Percentiles rank a stretch among this genome's conserved stretches.
Conservation (phyloP, 2,113 vertebrate species). For the Caretta caretta region DNA sequence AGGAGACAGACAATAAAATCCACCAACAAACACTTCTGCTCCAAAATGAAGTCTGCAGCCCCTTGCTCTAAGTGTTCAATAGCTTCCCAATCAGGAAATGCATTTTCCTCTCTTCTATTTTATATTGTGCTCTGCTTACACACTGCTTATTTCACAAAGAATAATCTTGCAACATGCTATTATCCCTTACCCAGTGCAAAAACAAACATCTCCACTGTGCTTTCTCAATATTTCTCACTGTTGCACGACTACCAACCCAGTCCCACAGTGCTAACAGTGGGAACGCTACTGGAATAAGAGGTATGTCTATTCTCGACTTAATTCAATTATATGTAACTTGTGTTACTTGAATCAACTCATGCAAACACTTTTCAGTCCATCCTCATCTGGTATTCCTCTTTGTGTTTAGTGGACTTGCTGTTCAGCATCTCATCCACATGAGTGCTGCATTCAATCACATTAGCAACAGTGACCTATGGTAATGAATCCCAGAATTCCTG, state of each 20-base stretch:
- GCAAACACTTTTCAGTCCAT: background rate
- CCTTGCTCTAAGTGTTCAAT: background rate
- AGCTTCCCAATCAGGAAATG: conserved; percentile 19
- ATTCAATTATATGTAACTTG: rapidly evolving
- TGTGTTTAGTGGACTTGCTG: background rate
- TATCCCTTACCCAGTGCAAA: background rate
- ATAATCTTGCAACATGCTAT: rapidly evolving
- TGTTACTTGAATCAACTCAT: background rate
- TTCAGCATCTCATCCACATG: background rate
- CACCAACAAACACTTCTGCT: rapidly evolving
- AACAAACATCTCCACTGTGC: background rate
- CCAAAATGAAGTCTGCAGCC: conserved; percentile 32
- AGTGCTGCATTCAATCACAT: background rate
- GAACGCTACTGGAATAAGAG: background rate
- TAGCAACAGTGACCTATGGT: background rate
- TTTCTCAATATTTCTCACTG: background rate
- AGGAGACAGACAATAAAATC: conserved; percentile 5
- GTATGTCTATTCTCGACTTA: rapidly evolving
- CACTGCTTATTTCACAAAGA: background rate
- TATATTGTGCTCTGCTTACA: background rate
- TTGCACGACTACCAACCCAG: background rate
- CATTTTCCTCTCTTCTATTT: background rate
- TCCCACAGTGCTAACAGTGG: background rate
- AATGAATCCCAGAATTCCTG: background rate
- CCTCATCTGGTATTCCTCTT: background rate